Evolutionary conservation across 2,797 vertebrate genomes (phyloP), one percentile per base, ranked within the genome.

Genomic region (Chrosomus eos): DNA sequence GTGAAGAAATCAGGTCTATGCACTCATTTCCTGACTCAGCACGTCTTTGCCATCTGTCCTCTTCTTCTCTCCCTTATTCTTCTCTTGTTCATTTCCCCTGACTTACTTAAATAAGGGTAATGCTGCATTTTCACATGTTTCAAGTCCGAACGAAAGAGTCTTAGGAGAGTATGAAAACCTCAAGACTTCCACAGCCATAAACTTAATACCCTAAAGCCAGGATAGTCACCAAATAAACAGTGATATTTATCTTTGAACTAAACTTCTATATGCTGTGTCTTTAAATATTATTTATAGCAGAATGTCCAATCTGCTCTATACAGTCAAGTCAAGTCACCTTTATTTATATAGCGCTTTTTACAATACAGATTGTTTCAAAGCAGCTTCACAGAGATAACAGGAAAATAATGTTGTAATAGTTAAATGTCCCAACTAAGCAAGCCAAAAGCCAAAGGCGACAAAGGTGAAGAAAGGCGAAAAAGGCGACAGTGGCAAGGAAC

Each of bases 1-100:
- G 67, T 48, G 40, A 43, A 71, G 51, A 51, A 77, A 68, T 70
- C 58, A 33, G 67, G 80, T 80, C 38, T 82, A 21, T 51, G 33
- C 68, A 82, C 23, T 43, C 51, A 82, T 62, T 80, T 80, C 38
- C 80, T 83, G 80, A 85, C 87, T 85, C 84, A 83, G 87, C 84
- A 83, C 23, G 53, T 18, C 13, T 70, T 33, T 81, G 73, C 80
- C 68, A 85, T 88, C 84, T 80, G 84, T 48, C 19, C 45, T 58
- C 19, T 67, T 28, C 72, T 60, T 38, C 68, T 55, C 48, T 85
- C 13, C 26, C 31, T 16, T 62, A 38, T 80, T 70, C 62, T 74
- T 58, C 45, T 53, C 70, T 66, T 16, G 48, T 53, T 67, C 48
- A 38, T 58, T 62, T 55, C 19, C 43, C 40, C 58, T 45, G 64